These are phyloP conservation scores for Saccopteryx bilineata DNA, from an alignment of 2,113 vertebrate genomes.

Conservation along the genomic window DNA sequence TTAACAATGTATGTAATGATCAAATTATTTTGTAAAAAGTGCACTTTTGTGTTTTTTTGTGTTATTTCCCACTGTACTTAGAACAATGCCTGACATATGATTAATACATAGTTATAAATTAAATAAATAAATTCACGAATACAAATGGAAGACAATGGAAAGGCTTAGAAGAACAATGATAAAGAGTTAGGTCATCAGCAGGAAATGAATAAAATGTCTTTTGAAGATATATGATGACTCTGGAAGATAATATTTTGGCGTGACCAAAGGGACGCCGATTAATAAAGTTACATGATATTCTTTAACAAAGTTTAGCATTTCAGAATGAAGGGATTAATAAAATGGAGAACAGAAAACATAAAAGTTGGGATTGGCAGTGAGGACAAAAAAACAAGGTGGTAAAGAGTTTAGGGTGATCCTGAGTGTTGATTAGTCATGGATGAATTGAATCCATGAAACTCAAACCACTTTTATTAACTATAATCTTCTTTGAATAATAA, in stretches of 20 bases:
- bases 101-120: background rate
- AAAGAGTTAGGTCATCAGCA: background rate
- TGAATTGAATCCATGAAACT: background rate
- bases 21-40: background rate
- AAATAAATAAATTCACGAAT: background rate
- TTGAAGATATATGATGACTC: background rate
- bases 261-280: background rate
- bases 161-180: background rate
- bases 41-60: background rate
- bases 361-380: background rate
- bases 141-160: background rate
- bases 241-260: background rate
- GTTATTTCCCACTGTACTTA: background rate
- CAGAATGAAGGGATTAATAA: background rate
- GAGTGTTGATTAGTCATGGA: background rate
- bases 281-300: background rate
- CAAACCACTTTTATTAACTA: background rate
- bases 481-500: background rate
- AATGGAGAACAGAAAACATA: background rate
- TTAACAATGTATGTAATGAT: background rate
- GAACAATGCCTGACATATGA: background rate
- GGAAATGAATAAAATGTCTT: background rate
- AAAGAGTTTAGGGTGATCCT: accelerated
- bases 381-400: background rate
- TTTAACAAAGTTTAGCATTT: background rate